Evolutionary conservation across 2,113 vertebrate species (phyloP), one percentile per base, ranked within the genome.

Genomic region (Pterophyllum scalare): DNA sequence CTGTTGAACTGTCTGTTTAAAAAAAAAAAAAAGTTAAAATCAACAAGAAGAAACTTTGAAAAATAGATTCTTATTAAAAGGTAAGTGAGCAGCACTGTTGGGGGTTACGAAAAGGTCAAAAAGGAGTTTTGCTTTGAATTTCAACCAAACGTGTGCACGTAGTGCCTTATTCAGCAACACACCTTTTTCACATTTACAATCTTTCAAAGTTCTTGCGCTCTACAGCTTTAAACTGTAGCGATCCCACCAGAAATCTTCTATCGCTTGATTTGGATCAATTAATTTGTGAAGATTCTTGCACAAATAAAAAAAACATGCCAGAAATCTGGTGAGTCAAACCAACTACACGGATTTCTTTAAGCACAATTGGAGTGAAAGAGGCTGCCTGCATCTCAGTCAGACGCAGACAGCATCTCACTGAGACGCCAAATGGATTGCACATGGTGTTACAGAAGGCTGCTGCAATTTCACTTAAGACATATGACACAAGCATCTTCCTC

Each of bases 401-500:
- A 76, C 17, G 56, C 28, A 72, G 62, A n/a, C 62, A 43, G 62
- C 64, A 46, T 26, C 40, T 67, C 1, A 59, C 38, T 82, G 38
- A 11, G 54, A 65, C 22, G 13, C n/a, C 79, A 49, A n/a, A 49
- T 15, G 12, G 52, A 72, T 72, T 72, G 54, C 26, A 52, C 17
- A 24, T 72, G 46, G 24, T 2, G 17, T 28, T 20, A 43, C 49
- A 59, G 19, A 17, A 28, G 64, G 56, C 72, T 57, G 62, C 74
- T 64, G 62, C 57, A 49, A 80, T 61, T 77, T 80, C 72, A 82
- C 57, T 62, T 28, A 40, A 78, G 65, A 88, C 60, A n/a, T 20
- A 57, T 19, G n/a, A 52, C 49, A 61, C 24, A 59, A 56, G 40
- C 28, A 7, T 60, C 62, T 78, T 84, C 22, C 74, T 67, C 40